Evolutionary conservation across 2,797 vertebrate genomes (phyloP).

Genomic region (Pogonophryne albipinna): DNA sequence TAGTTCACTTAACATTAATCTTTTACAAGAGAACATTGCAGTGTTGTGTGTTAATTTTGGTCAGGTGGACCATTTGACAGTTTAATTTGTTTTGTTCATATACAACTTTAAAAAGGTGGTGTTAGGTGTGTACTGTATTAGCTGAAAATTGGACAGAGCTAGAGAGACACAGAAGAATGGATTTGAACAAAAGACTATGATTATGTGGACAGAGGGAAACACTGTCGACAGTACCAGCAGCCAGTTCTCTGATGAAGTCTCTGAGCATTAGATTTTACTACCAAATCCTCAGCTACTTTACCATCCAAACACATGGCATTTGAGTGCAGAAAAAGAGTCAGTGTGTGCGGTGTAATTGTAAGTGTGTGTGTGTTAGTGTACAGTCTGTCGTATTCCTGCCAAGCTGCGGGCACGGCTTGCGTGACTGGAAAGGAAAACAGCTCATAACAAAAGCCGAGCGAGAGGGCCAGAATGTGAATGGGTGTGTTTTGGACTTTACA

Average conservation of each 20-base stretch:
- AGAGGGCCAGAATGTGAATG: slow-evolving; percentile 58
- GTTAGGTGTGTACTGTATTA: not conserved
- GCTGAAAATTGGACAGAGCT: not conserved
- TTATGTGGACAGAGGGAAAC: slow-evolving; percentile 4
- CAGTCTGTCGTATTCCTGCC: slow-evolving; percentile 36
- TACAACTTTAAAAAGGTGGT: not conserved
- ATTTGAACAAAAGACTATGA: not conserved
- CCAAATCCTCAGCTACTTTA: slow-evolving; percentile 2
- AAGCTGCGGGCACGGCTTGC: slow-evolving; percentile 59
- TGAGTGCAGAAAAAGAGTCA: slow-evolving; percentile 8
- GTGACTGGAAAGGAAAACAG: slow-evolving; percentile 67
- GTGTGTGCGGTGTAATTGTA: slow-evolving; percentile 1
- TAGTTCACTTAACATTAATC: too few species aligned
- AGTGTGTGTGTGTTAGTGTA: slow-evolving; percentile 6
- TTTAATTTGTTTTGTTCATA: too few species aligned
- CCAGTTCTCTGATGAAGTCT: slow-evolving; percentile 25
- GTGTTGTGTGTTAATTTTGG: too few species aligned
- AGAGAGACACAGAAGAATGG: not conserved
- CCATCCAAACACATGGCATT: slow-evolving; percentile 8
- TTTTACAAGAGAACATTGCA: too few species aligned
- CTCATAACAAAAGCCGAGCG: slow-evolving; percentile 64
- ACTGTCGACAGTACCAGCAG: not conserved
- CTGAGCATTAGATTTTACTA: slow-evolving; percentile 10
- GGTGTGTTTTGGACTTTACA: slow-evolving; percentile 57
- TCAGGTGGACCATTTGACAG: too few species aligned